Base-by-base conservation (phyloP, 1,140 invertebrate species). In the Agraylea sexmaculata region DNA sequence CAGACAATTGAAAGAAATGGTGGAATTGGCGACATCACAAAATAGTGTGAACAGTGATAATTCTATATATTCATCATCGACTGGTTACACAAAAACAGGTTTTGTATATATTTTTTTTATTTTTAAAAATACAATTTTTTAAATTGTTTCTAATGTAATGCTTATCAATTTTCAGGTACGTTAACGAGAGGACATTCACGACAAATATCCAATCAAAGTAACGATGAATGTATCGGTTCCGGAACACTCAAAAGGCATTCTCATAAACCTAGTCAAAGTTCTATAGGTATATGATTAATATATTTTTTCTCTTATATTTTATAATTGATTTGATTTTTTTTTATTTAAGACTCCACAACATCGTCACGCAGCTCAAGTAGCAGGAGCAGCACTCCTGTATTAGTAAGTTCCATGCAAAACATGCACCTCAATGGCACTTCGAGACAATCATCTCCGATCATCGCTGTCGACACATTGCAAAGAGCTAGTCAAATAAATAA, bases 1-100 rank as follows among this genome's bases (percentile, higher is more conserved):
- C 1, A 68, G 88, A n/a, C 85, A 87, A 49, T 60, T 88, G 33
- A 86, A 86, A 52, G 83, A 86, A 52, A 82, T 86, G 42, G 82
- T 78, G 0, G 80, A 84, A 47, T 58, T 43, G 12, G 34, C 34
- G 2, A 13, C 33, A 7, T 39, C 38, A 13, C 34, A 41, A 15
- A 29, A 33, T 15, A 46, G 40, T 25, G 39, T 42, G n/a, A 34
- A 23, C 27, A 41, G 42, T 23, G 43, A 42, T 19, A 23, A 42
- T 41, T 44, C 42, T 2, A 32, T 36, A 13, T 33, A 34, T 16
- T 29, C 28, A 18, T 42, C 16, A 6, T 19, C 42, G 4, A 39
- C 34, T 25, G 46, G 31, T 16, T 49, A 49, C 17, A 49, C 46
- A n/a, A 49, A 41, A 22, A 44, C 46, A 34, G n/a, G n/a, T n/a